These are phyloP conservation scores for Cephus rjabovi DNA, from an alignment of 2,888 invertebrate genomes.

Conservation along the genomic window DNA sequence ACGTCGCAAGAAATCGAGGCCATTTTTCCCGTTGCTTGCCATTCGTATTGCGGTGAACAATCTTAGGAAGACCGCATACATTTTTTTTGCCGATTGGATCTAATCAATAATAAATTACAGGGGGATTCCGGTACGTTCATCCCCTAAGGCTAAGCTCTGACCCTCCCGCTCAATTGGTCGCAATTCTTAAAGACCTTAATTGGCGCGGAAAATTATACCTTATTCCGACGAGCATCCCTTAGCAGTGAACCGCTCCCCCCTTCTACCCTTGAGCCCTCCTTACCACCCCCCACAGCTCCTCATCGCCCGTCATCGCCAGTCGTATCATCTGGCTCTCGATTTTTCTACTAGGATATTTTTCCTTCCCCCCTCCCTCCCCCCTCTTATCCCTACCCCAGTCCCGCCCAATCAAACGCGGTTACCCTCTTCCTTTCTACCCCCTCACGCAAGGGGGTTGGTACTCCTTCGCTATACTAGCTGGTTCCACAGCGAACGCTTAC, in stretches of 20 bases:
- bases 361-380: neutral
- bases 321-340: constrained; percentile 21
- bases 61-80: neutral
- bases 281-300: constrained; percentile 5
- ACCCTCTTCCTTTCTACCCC: neutral
- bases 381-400: neutral
- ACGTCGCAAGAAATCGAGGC: neutral
- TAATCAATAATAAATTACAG: constrained; percentile 67
- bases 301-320: neutral
- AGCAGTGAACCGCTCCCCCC: neutral
- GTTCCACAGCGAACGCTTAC: neutral
- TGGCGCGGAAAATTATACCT: constrained; percentile 67
- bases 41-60: neutral
- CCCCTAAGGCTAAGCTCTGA: constrained; percentile 61
- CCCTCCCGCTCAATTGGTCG: constrained; percentile 66
- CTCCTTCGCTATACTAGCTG: neutral
- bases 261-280: constrained; percentile 27
- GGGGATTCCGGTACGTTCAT: constrained; percentile 54
- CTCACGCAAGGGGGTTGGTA: neutral
- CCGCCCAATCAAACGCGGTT: constrained; percentile 4
- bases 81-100: constrained; percentile 58
- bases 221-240: constrained; percentile 47
- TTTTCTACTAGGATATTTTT: constrained; percentile 38
- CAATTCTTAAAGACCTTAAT: constrained; percentile 68
- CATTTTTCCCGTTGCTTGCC: neutral